phyloP scores from a whole-genome alignment of 2,797 vertebrate species.

The Phataginus tetradactyla region DNA sequence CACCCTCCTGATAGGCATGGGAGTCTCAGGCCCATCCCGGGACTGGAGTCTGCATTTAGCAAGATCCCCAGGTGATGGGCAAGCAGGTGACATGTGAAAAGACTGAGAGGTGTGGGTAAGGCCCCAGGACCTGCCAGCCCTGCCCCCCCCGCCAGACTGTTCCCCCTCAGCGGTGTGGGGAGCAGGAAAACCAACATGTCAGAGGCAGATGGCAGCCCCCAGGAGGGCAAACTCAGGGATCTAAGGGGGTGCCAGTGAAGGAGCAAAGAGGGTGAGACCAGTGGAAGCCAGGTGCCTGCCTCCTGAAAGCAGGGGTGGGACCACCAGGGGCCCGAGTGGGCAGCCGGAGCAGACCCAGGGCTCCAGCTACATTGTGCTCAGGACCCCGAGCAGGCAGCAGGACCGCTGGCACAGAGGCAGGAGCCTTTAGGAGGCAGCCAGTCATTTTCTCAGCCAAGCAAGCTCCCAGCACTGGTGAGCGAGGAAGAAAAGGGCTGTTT shows the following conservation, averaged over 20 bases:
- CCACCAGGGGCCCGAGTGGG: rapidly evolving
- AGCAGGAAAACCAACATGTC: too few relatives aligned
- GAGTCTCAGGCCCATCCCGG: neutral
- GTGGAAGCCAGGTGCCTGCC: rapidly evolving
- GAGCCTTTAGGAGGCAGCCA: neutral
- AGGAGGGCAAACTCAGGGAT: neutral
- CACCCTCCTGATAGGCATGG: neutral
- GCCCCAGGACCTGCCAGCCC: neutral
- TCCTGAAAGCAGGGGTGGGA: too few relatives aligned
- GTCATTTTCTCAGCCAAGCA: neutral
- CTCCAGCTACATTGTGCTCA: rapidly evolving
- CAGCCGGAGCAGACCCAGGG: neutral
- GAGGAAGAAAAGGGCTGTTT: neutral
- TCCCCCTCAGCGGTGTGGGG: too few relatives aligned
- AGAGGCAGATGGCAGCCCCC: neutral
- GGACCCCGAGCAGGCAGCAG: too few relatives aligned
- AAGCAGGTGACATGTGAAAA: too few relatives aligned
- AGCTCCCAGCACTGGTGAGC: neutral
- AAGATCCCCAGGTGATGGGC: neutral
- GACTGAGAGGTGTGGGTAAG: too few relatives aligned
- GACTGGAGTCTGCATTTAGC: neutral
- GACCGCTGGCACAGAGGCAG: neutral
- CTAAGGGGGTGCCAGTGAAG: neutral
- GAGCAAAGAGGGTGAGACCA: neutral
- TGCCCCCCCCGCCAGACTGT: too few relatives aligned